A percentile compares a stretch with the other conserved stretches of the same genome.
These are phyloP conservation scores for Saccostrea glomerata DNA, from an alignment of 1,140 invertebrate genomes.

Conservation along the genomic window DNA sequence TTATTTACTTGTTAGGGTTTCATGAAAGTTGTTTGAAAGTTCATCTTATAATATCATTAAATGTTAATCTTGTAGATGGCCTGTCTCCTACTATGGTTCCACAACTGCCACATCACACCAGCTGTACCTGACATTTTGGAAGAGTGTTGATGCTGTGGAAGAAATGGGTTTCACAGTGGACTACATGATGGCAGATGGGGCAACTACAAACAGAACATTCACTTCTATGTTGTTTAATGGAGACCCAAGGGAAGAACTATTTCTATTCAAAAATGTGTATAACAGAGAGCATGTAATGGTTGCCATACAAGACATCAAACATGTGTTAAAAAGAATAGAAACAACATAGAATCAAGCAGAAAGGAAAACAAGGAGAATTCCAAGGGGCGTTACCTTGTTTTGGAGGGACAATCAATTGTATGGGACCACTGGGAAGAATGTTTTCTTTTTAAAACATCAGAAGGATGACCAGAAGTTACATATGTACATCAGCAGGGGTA, in stretches of 20 bases:
- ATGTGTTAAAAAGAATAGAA: constrained; percentile 43
- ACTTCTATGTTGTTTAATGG: constrained; percentile 46
- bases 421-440: too few relatives aligned
- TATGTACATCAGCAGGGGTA: too few relatives aligned
- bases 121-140: constrained; percentile 52
- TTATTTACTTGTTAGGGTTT: background rate
- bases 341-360: constrained; percentile 41
- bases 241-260: background rate
- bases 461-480: too few relatives aligned
- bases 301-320: constrained; percentile 47
- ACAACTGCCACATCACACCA: constrained; percentile 53
- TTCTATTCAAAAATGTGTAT: background rate
- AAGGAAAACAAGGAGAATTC: background rate
- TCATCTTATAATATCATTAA: too few relatives aligned
- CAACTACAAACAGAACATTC: constrained; percentile 54
- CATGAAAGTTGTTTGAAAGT: background rate
- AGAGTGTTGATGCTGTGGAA: constrained; percentile 51
- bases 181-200: constrained; percentile 59
- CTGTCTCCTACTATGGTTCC: constrained; percentile 57
- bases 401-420: background rate
- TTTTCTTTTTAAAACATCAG: too few relatives aligned
- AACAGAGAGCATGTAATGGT: background rate
- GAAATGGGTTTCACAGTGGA: constrained; percentile 55
- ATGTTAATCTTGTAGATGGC: constrained; percentile 47
- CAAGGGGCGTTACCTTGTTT: constrained; percentile 13